phyloP scores from a whole-genome alignment of 2,797 vertebrate species.

The Clarias fuscus region DNA sequence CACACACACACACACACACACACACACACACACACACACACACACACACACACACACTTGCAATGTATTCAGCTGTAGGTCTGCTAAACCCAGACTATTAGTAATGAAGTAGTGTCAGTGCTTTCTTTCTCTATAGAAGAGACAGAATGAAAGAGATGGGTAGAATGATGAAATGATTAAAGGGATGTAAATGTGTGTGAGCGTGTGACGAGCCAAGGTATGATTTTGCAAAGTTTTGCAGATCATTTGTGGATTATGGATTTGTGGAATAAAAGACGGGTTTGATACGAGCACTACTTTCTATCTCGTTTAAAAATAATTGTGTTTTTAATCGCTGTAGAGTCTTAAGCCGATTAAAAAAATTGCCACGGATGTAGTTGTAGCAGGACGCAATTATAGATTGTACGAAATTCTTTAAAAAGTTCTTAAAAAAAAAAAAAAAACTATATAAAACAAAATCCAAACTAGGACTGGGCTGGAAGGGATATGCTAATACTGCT shows the following conservation, averaged over 20 bases:
- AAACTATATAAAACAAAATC: too few relatives aligned
- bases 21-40: slow-evolving; percentile 11
- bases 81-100: slow-evolving; percentile 14
- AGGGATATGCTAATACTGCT: too few relatives aligned
- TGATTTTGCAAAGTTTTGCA: not conserved
- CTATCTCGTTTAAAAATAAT: not conserved
- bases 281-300: not conserved
- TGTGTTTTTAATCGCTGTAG: not conserved
- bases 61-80: slow-evolving; percentile 15
- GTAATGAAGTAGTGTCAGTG: slow-evolving; percentile 6
- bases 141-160: not conserved
- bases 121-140: not conserved
- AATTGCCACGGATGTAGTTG: too few relatives aligned
- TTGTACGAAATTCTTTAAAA: too few relatives aligned
- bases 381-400: too few relatives aligned
- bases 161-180: slow-evolving; percentile 2
- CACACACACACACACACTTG: not conserved
- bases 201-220: not conserved
- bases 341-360: too few relatives aligned
- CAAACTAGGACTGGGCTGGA: too few relatives aligned
- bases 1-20: slow-evolving; percentile 18
- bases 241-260: not conserved
- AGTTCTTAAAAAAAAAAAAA: too few relatives aligned
- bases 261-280: not conserved
- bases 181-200: not conserved